Evolutionary conservation across 2,113 vertebrate genomes (phyloP).

Genomic region (Prunella himalayana): DNA sequence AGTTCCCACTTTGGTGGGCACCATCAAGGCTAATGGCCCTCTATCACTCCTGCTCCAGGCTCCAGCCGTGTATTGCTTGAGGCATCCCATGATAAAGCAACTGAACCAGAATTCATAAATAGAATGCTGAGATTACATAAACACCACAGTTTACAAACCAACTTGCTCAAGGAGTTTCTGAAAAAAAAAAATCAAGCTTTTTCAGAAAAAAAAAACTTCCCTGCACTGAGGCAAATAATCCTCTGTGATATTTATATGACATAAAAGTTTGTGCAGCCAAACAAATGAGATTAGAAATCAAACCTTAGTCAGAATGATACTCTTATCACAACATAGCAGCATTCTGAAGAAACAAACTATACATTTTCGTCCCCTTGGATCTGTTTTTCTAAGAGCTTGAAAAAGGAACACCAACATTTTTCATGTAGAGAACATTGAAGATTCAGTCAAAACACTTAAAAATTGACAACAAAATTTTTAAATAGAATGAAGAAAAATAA

Average conservation of each 20-base stretch:
- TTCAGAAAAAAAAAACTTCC: background rate
- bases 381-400: background rate
- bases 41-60: background rate
- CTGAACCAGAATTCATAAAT: background rate
- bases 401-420: background rate
- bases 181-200: background rate
- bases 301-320: background rate
- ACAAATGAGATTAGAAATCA: constrained; percentile 2
- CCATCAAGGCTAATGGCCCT: background rate
- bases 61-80: background rate
- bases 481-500: background rate
- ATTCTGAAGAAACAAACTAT: background rate
- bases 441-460: background rate
- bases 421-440: background rate
- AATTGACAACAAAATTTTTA: background rate
- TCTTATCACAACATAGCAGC: background rate
- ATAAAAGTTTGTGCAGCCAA: background rate
- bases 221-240: background rate
- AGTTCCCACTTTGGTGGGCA: background rate
- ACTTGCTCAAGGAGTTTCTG: background rate
- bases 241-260: background rate
- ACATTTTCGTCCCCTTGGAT: background rate
- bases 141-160: background rate
- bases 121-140: background rate
- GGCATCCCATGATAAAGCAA: background rate